Percentiles rank a stretch among this genome's conserved stretches.
Conservation (phyloP, 2,888 invertebrate species). For the Sthenelais limicola region DNA sequence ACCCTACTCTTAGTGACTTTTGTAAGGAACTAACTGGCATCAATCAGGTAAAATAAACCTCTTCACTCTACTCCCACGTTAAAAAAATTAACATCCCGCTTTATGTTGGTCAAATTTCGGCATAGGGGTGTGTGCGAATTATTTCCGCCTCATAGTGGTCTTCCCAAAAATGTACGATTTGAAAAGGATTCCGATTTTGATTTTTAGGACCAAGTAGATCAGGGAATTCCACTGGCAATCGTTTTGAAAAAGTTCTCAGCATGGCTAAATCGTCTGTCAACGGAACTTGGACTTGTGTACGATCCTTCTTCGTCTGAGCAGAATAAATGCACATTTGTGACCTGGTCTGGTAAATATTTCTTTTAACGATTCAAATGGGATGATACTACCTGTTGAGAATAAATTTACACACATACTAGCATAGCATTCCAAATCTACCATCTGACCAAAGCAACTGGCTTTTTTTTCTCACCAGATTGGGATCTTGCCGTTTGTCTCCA, state of each 20-base stretch:
- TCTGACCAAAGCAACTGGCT: no score
- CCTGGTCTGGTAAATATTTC: slow-evolving; percentile 74
- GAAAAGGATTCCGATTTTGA: background rate
- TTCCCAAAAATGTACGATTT: no score
- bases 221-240: slow-evolving; percentile 65
- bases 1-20: slow-evolving; percentile 76
- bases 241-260: slow-evolving; percentile 74
- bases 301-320: slow-evolving; percentile 45
- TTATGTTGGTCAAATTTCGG: no score
- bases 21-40: slow-evolving; percentile 77
- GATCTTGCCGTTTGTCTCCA: slow-evolving; percentile 77
- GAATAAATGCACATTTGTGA: slow-evolving; percentile 70
- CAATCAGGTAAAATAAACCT: slow-evolving; percentile 75
- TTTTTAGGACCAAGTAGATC: slow-evolving; percentile 64
- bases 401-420: no score
- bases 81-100: no score
- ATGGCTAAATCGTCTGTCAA: slow-evolving; percentile 76
- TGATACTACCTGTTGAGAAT: no score
- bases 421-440: no score
- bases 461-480: slow-evolving; percentile 75
- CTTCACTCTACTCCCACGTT: no score
- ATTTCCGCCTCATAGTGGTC: no score
- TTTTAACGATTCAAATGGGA: no score
- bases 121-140: no score
- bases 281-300: slow-evolving; percentile 73